phyloP scores from a whole-genome alignment of 2,888 invertebrate genomes.

The Invenusta paracnida region DNA sequence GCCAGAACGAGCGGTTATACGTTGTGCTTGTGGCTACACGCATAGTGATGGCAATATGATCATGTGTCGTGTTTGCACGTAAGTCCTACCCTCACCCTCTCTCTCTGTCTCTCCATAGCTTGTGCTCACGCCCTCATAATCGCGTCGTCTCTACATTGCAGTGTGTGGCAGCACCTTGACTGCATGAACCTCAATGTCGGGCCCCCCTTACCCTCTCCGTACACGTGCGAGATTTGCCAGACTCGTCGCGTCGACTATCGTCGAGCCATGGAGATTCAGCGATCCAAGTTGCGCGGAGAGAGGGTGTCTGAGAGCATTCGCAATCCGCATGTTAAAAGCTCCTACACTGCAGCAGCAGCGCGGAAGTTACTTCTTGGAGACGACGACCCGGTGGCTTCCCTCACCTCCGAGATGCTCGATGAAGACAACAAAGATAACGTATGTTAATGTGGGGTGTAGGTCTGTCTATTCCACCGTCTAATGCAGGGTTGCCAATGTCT shows the following conservation, averaged over 20 bases:
- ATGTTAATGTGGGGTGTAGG: too few species aligned
- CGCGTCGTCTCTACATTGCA: neutral
- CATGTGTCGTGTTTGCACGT: constrained; percentile 14
- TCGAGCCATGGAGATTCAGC: constrained; percentile 3
- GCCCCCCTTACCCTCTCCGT: neutral
- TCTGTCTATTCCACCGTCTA: too few species aligned
- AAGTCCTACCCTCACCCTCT: neutral
- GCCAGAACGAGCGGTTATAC: neutral
- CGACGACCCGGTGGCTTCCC: neutral
- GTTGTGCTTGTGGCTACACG: constrained; percentile 25
- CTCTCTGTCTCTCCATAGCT: neutral
- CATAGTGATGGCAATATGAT: constrained; percentile 1
- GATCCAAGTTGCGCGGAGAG: neutral
- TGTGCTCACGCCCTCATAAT: neutral
- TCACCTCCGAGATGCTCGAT: neutral
- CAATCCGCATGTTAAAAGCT: too few species aligned
- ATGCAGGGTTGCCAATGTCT: too few species aligned
- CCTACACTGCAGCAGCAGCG: neutral
- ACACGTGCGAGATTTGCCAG: constrained; percentile 4
- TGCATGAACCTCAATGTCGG: constrained; percentile 33
- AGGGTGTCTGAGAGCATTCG: neutral
- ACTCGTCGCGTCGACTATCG: constrained; percentile 3
- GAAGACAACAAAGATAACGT: neutral
- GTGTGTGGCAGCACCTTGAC: constrained; percentile 41
- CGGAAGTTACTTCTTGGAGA: neutral